phyloP scores from a whole-genome alignment of 2,888 invertebrate species.

The Buathra laborator region DNA sequence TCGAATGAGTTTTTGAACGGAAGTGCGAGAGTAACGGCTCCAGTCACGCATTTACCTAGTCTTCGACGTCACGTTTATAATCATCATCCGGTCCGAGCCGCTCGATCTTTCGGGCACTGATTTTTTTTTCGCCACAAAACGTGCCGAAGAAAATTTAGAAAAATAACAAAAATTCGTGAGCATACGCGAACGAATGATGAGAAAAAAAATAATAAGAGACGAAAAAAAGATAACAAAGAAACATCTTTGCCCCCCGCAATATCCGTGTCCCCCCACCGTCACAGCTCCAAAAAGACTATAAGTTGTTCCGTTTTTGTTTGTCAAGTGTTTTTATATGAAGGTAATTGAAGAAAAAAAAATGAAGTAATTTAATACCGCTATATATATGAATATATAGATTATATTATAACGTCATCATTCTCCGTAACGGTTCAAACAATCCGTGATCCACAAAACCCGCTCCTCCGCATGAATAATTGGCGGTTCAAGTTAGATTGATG shows the following conservation, averaged over 20 bases:
- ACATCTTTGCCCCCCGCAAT: constrained; percentile 36
- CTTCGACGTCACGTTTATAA: constrained; percentile 59
- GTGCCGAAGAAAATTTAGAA: constrained; percentile 15
- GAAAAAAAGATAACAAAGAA: constrained; percentile 28
- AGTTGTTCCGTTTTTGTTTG: constrained; percentile 85
- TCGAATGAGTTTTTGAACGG: constrained; percentile 5
- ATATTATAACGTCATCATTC: constrained; percentile 79
- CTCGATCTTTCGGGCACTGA: constrained; percentile 10
- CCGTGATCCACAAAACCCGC: constrained; percentile 69
- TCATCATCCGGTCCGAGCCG: constrained; percentile 17
- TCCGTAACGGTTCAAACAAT: constrained; percentile 78
- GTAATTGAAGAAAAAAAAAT: constrained; percentile 74
- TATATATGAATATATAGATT: constrained; percentile 77
- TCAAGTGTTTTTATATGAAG: constrained; percentile 84
- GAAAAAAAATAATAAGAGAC: constrained; percentile 19
- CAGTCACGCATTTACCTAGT: constrained; percentile 66
- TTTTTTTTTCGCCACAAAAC: neutral
- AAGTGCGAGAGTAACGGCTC: neutral
- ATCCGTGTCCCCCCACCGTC: constrained; percentile 73
- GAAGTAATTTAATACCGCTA: constrained; percentile 82
- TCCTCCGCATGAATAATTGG: constrained; percentile 61
- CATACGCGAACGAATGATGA: constrained; percentile 41
- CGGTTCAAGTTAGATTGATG: constrained; percentile 74
- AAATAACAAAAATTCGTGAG: constrained; percentile 8
- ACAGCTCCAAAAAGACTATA: constrained; percentile 83